A percentile compares a stretch with the other conserved stretches of the same genome.
These are phyloP conservation scores for Hydropotes inermis DNA, from an alignment of 2,113 vertebrate species.

Conservation along the genomic window DNA sequence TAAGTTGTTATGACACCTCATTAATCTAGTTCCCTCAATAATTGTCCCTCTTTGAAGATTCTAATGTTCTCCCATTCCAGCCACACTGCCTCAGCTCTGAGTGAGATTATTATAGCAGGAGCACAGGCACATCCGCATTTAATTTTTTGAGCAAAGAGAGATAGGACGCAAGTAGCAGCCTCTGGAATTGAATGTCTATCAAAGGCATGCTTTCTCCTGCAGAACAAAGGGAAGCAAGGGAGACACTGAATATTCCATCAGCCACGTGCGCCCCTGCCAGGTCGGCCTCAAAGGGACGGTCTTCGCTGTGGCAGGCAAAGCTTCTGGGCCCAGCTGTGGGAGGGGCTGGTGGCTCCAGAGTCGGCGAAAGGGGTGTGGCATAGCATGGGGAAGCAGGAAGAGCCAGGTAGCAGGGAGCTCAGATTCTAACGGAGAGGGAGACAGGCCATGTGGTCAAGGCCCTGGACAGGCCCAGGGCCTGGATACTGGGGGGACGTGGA, in stretches of 20 bases:
- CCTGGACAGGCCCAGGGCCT: neutral
- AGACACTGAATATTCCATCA: neutral
- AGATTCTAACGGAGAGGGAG: neutral
- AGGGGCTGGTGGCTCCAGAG: neutral
- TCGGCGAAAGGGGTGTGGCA: neutral
- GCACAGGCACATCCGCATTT: constrained; percentile 49
- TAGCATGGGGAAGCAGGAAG: neutral
- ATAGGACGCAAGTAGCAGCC: constrained; percentile 59
- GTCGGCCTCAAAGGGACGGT: neutral
- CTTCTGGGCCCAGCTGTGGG: neutral
- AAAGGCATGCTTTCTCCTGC: constrained; percentile 42
- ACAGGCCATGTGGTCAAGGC: neutral
- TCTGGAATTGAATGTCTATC: constrained; percentile 69
- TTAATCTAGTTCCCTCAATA: constrained; percentile 87
- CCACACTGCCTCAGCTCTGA: constrained; percentile 49
- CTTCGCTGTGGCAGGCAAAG: neutral
- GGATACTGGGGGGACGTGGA: neutral
- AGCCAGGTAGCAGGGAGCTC: neutral
- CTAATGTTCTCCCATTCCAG: constrained; percentile 59
- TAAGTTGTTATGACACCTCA: constrained; percentile 87
- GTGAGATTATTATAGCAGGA: constrained; percentile 64
- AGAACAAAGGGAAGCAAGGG: constrained; percentile 12
- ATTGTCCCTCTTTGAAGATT: constrained; percentile 82
- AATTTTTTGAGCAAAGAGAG: constrained; percentile 67
- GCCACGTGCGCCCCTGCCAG: neutral